A percentile compares a stretch with the other conserved stretches of the same genome.
Evolutionary conservation across 2,888 invertebrate genomes (phyloP).

Genomic region (Eretmocerus hayati): DNA sequence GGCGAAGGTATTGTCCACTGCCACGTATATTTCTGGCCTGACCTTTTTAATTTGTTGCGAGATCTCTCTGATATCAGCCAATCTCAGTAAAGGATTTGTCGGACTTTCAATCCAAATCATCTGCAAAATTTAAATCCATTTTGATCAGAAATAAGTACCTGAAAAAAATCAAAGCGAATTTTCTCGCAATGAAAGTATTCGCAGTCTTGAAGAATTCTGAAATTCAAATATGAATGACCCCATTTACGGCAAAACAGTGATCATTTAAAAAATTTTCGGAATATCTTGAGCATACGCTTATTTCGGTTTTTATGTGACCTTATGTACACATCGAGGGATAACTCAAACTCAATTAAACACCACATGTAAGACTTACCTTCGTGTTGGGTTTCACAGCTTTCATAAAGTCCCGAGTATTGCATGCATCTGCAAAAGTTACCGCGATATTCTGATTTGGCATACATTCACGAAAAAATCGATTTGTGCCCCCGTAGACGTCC

Average conservation of each 20-base stretch:
- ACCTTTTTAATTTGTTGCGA: slow-evolving; percentile 54
- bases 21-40: slow-evolving; percentile 57
- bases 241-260: too few relatives aligned
- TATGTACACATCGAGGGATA: too few relatives aligned
- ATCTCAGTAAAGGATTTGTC: slow-evolving; percentile 88
- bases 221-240: too few relatives aligned
- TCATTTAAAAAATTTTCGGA: too few relatives aligned
- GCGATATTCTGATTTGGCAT: slow-evolving; percentile 63
- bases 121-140: slow-evolving; percentile 45
- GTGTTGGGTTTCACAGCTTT: slow-evolving; percentile 73
- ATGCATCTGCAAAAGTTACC: slow-evolving; percentile 71
- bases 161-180: too few relatives aligned
- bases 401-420: slow-evolving; percentile 58
- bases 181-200: too few relatives aligned
- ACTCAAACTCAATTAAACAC: too few relatives aligned
- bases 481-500: slow-evolving; percentile 93
- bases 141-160: too few relatives aligned
- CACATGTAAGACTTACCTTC: too few relatives aligned
- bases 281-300: too few relatives aligned
- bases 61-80: slow-evolving; percentile 75
- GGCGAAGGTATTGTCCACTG: slow-evolving; percentile 91
- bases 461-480: slow-evolving; percentile 62
- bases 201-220: too few relatives aligned
- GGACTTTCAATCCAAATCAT: slow-evolving; percentile 92
- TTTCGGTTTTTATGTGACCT: too few relatives aligned